Evolutionary conservation across 2,113 vertebrate genomes (phyloP).

Genomic region (Siphamia tubifer): DNA sequence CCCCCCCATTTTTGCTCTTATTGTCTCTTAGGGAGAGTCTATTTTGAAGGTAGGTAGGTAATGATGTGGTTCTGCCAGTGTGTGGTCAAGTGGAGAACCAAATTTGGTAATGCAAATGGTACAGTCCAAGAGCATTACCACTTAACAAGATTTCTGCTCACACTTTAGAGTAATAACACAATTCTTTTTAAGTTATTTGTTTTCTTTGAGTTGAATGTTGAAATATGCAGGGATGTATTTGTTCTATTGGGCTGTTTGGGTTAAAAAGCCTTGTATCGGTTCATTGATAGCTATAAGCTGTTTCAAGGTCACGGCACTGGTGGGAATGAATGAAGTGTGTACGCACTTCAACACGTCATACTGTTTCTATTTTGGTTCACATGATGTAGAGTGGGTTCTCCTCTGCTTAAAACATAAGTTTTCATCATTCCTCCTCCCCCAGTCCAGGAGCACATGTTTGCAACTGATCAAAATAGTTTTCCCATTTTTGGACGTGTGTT

Average conservation of each 20-base stretch:
- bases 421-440: slow-evolving; percentile 4
- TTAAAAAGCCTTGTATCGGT: neutral
- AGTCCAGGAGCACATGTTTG: slow-evolving; percentile 39
- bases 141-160: neutral
- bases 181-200: neutral
- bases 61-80: slow-evolving; percentile 13
- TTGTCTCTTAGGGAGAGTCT: slow-evolving; percentile 2
- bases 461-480: slow-evolving; percentile 82
- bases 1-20: neutral
- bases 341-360: neutral
- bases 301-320: neutral
- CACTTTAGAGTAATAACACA: neutral
- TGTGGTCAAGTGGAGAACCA: slow-evolving; percentile 27
- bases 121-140: neutral
- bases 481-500: slow-evolving; percentile 83
- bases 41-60: slow-evolving; percentile 20
- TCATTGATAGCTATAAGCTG: neutral
- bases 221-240: neutral
- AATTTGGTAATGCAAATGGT: slow-evolving; percentile 47
- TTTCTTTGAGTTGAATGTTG: neutral
- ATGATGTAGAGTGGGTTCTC: slow-evolving; percentile 21
- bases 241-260: neutral
- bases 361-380: slow-evolving; percentile 25
- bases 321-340: slow-evolving; percentile 12
- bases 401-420: slow-evolving; percentile 24